These are phyloP conservation scores for Euglossa dilemma DNA, from an alignment of 1,140 invertebrate genomes.

Conservation along the genomic window DNA sequence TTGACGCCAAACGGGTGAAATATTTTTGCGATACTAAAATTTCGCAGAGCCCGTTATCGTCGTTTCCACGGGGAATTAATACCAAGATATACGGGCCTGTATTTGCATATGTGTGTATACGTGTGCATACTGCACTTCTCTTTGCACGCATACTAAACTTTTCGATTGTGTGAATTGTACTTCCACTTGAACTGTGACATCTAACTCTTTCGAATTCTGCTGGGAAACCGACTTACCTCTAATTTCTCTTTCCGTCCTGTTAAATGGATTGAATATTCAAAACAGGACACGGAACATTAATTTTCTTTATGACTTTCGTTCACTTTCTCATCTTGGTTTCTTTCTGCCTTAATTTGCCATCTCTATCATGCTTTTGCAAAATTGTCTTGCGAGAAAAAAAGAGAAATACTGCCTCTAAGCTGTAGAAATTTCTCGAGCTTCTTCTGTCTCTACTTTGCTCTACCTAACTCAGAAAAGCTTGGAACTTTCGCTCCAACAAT, in stretches of 20 bases:
- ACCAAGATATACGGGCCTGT: not conserved
- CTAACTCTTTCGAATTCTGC: not conserved
- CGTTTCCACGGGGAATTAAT: not conserved
- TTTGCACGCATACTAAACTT: slow-evolving; percentile 10
- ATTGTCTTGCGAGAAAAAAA: not conserved
- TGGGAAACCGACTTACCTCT: not conserved
- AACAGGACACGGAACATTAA: too few relatives aligned
- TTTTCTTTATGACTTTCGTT: not conserved
- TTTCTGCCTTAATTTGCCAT: not conserved
- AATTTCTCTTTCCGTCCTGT: not conserved
- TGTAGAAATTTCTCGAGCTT: not conserved
- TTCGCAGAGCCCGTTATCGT: not conserved
- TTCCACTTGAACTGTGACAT: not conserved
- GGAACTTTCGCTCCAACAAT: too few relatives aligned
- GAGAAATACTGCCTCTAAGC: not conserved
- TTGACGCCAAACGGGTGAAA: slow-evolving; percentile 26
- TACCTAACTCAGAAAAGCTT: too few relatives aligned
- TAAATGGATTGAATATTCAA: not conserved
- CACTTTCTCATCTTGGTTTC: not conserved
- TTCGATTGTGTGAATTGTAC: not conserved
- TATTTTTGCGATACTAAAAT: slow-evolving; percentile 1
- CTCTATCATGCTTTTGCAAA: not conserved
- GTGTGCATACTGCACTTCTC: not conserved
- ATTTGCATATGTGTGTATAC: slow-evolving; percentile 3
- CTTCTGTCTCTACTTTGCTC: not conserved